phyloP scores from a whole-genome alignment of 2,888 invertebrate genomes.

The Acronicta aceris region DNA sequence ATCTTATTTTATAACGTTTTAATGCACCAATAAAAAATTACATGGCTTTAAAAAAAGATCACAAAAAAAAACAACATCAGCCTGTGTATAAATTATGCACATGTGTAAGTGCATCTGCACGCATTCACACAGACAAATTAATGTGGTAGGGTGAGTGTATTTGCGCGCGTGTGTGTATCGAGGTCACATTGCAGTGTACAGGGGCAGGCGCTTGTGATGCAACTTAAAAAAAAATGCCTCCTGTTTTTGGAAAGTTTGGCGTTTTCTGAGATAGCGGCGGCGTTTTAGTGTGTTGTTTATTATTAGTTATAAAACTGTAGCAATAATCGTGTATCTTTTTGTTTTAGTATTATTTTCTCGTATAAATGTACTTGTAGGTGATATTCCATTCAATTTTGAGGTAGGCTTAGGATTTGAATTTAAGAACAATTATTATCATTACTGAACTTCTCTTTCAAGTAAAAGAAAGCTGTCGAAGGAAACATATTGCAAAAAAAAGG shows the following conservation, averaged over 20 bases:
- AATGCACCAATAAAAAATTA: conserved; percentile 51
- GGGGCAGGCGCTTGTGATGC: conserved; percentile 72
- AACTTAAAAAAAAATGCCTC: conserved; percentile 70
- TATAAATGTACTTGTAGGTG: neutral
- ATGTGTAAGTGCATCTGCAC: conserved; percentile 69
- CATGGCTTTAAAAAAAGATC: conserved; percentile 52
- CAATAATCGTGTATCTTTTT: conserved; percentile 15
- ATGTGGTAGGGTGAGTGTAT: conserved; percentile 57
- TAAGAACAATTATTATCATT: no score
- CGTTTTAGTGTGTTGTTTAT: conserved; percentile 49
- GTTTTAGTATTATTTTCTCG: conserved; percentile 36
- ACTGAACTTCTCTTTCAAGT: no score
- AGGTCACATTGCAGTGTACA: conserved; percentile 82
- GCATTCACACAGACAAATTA: conserved; percentile 60
- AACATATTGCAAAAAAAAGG: no score
- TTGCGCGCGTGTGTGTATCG: conserved; percentile 74
- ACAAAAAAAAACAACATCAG: conserved; percentile 55
- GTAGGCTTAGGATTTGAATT: no score
- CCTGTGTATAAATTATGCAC: conserved; percentile 69
- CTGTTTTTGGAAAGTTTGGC: conserved; percentile 73
- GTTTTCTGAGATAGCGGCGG: conserved; percentile 55
- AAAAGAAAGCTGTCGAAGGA: no score
- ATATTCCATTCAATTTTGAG: neutral
- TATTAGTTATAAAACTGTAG: conserved; percentile 52
- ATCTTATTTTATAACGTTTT: conserved; percentile 58